Percentiles rank a stretch among this genome's conserved stretches.
phyloP scores from a whole-genome alignment of 1,140 invertebrate species.

The Panulirus ornatus region DNA sequence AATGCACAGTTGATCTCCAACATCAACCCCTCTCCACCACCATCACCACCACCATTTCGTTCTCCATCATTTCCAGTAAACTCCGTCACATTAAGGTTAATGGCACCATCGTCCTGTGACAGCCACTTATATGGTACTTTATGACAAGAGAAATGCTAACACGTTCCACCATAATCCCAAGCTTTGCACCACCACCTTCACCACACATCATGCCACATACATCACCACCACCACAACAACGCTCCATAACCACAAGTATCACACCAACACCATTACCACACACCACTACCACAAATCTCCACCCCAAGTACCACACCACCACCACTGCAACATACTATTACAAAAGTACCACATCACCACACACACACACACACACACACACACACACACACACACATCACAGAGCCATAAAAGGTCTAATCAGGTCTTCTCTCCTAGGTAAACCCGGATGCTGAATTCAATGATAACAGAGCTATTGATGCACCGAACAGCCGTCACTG shows the following conservation, averaged over 20 bases:
- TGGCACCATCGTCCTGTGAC: not conserved
- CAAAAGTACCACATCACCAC: no score
- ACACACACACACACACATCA: not conserved
- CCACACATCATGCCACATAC: no score
- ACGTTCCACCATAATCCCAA: no score
- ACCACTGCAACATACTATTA: no score
- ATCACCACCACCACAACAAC: no score
- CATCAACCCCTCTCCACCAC: not conserved
- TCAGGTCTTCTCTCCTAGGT: not conserved
- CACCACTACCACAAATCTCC: no score
- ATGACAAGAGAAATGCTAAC: no score
- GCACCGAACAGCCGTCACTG: not conserved
- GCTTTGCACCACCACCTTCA: no score
- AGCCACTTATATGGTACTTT: not conserved
- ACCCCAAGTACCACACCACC: no score
- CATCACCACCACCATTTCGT: not conserved
- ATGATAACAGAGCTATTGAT: slow-evolving; percentile 1
- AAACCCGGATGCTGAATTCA: not conserved
- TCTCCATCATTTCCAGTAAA: not conserved
- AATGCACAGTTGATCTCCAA: not conserved
- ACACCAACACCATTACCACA: no score
- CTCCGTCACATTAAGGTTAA: no score
- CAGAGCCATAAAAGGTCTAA: not conserved
- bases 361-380: not conserved
- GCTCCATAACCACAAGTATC: no score